A percentile compares a stretch with the other conserved stretches of the same genome.
Conservation (phyloP, 1,140 invertebrate species). For the Philopotamus ludificatus region DNA sequence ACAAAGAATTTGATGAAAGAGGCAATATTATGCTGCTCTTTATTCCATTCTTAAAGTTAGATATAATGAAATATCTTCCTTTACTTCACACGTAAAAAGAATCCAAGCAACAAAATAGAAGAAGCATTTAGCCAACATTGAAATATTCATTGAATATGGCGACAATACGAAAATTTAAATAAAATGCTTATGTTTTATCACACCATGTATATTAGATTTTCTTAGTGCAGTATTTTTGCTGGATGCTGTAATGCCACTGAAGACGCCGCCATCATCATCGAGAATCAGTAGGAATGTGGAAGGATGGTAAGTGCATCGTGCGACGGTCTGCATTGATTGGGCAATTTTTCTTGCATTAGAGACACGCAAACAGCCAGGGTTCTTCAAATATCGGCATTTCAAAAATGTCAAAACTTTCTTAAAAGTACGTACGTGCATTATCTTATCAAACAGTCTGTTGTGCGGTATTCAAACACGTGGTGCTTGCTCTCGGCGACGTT, state of each 20-base stretch:
- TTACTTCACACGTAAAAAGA: background rate
- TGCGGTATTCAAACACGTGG: background rate
- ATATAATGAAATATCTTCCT: too few species aligned
- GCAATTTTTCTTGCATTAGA: constrained; percentile 20
- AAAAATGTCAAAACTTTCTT: background rate
- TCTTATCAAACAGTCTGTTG: background rate
- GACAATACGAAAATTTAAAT: background rate
- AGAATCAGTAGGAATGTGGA: background rate
- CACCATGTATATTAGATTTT: too few species aligned
- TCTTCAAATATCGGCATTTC: background rate
- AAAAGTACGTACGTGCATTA: too few species aligned
- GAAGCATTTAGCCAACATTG: background rate
- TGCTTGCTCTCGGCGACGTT: background rate
- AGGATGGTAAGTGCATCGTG: background rate
- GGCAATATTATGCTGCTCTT: too few species aligned
- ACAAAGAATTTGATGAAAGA: too few species aligned
- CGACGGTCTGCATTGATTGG: background rate
- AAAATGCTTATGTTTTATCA: too few species aligned
- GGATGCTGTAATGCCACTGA: background rate
- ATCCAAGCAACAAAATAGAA: background rate
- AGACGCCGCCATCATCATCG: background rate
- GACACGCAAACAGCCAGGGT: constrained; percentile 8
- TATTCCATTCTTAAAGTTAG: too few species aligned
- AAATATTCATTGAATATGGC: background rate
- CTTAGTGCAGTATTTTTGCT: background rate